Evolutionary conservation across 2,797 vertebrate genomes (phyloP).

Genomic region (Ptychadena robeensis): DNA sequence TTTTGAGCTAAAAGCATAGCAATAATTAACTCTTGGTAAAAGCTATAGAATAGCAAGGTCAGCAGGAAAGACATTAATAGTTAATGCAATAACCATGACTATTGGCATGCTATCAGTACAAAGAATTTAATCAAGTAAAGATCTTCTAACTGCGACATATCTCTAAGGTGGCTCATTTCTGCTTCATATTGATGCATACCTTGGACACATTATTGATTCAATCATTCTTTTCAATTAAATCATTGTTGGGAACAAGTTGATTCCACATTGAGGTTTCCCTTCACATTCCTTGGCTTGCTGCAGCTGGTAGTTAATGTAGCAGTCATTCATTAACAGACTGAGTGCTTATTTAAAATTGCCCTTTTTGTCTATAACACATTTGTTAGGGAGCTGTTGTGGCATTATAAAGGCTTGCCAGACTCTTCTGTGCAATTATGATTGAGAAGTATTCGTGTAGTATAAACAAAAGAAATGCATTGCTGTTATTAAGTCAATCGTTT

Average conservation of each 20-base stretch:
- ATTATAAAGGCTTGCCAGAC: conserved; percentile 53
- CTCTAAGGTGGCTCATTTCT: conserved; percentile 63
- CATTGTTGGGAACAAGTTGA: conserved; percentile 61
- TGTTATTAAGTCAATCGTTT: conserved; percentile 62
- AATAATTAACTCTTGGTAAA: conserved; percentile 62
- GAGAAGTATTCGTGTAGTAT: conserved; percentile 36
- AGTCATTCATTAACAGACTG: conserved; percentile 56
- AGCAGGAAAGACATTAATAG: conserved; percentile 65
- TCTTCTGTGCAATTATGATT: conserved; percentile 48
- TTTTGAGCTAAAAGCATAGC: conserved; percentile 32
- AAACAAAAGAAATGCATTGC: conserved; percentile 60
- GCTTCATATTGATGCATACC: conserved; percentile 64
- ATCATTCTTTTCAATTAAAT: conserved; percentile 66
- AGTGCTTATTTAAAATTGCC: conserved; percentile 62
- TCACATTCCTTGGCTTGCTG: conserved; percentile 38
- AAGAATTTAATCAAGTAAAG: conserved; percentile 68
- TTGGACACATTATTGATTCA: conserved; percentile 69
- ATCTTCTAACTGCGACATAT: conserved; percentile 60
- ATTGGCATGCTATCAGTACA: conserved; percentile 64
- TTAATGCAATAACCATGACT: conserved; percentile 63
- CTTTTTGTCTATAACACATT: conserved; percentile 59
- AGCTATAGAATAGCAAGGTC: conserved; percentile 56
- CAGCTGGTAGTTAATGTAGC: conserved; percentile 53
- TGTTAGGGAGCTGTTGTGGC: conserved; percentile 64
- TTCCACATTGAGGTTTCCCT: conserved; percentile 58